A percentile compares a stretch with the other conserved stretches of the same genome.
phyloP scores from a whole-genome alignment of 1,140 invertebrate genomes.

The Dendroctonus ponderosae region DNA sequence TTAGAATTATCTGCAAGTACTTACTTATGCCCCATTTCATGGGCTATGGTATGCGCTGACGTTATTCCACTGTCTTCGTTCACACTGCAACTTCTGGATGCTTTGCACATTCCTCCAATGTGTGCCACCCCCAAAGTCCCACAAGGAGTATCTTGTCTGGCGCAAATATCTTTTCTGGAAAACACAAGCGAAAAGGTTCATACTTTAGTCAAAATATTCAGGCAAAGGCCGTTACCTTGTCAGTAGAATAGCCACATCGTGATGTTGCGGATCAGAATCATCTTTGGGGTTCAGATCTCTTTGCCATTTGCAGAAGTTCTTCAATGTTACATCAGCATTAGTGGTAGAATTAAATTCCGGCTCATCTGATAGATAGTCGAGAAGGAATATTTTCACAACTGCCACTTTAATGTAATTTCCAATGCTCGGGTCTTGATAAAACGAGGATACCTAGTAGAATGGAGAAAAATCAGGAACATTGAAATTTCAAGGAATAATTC shows the following conservation, averaged over 20 bases:
- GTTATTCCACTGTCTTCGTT: constrained; percentile 91
- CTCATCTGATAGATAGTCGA: constrained; percentile 67
- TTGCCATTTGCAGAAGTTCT: constrained; percentile 87
- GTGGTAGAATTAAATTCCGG: constrained; percentile 73
- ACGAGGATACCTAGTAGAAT: constrained; percentile 65
- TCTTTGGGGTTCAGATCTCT: constrained; percentile 72
- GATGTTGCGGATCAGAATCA: constrained; percentile 83
- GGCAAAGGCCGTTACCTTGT: constrained; percentile 54
- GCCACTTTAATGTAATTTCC: constrained; percentile 88
- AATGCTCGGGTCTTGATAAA: constrained; percentile 85
- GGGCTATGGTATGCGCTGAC: constrained; percentile 88
- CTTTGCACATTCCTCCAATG: constrained; percentile 88
- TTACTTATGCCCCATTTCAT: constrained; percentile 92
- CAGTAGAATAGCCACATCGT: constrained; percentile 89
- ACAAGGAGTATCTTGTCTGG: constrained; percentile 70
- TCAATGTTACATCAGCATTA: constrained; percentile 78
- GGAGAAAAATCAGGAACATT: too few species aligned
- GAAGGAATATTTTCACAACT: constrained; percentile 77
- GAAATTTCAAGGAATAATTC: too few species aligned
- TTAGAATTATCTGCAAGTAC: constrained; percentile 42
- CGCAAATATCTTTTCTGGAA: constrained; percentile 80
- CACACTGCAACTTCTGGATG: constrained; percentile 82
- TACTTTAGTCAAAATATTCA: constrained; percentile 1
- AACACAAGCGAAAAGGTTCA: constrained; percentile 3
- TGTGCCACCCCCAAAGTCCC: constrained; percentile 86